These are phyloP conservation scores for Drosophila santomea DNA, from an alignment of 1,140 invertebrate species.

Conservation along the genomic window DNA sequence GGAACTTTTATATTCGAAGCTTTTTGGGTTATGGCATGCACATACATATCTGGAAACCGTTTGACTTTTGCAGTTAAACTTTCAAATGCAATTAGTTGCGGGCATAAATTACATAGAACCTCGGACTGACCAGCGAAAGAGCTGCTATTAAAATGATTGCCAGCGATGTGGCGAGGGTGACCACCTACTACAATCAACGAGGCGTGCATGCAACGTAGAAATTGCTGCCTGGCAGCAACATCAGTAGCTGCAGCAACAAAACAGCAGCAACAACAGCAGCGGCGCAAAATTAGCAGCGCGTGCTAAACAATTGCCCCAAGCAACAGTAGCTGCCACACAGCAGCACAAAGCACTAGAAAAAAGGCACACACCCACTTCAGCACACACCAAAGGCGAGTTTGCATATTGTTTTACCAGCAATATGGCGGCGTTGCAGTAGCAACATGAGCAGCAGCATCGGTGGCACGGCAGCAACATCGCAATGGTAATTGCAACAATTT, in stretches of 20 bases:
- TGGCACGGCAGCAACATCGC: slow-evolving; percentile 53
- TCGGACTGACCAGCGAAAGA: slow-evolving; percentile 52
- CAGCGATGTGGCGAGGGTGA: slow-evolving; percentile 31
- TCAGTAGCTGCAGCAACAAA: slow-evolving; percentile 27
- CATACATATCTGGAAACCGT: slow-evolving; percentile 77
- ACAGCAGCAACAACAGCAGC: slow-evolving; percentile 34
- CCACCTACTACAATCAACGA: slow-evolving; percentile 82
- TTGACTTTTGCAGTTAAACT: slow-evolving; percentile 82
- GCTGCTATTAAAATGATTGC: slow-evolving; percentile 81
- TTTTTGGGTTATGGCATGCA: slow-evolving; percentile 53
- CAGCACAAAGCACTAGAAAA: not conserved
- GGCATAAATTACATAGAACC: slow-evolving; percentile 73
- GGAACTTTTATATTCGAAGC: slow-evolving; percentile 44
- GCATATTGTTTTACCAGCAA: slow-evolving; percentile 80
- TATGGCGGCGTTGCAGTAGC: slow-evolving; percentile 60
- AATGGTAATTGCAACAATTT: slow-evolving; percentile 82
- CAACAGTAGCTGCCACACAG: slow-evolving; percentile 38
- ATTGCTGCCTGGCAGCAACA: slow-evolving; percentile 69
- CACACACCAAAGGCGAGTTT: slow-evolving; percentile 20
- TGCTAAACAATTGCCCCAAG: slow-evolving; percentile 77
- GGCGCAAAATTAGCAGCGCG: slow-evolving; percentile 80
- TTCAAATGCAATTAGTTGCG: slow-evolving; percentile 78
- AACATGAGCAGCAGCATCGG: slow-evolving; percentile 40
- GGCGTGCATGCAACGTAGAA: slow-evolving; percentile 80
- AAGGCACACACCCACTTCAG: slow-evolving; percentile 50